A percentile compares a stretch with the other conserved stretches of the same genome.
These are phyloP conservation scores for Mythimna vitellina DNA, from an alignment of 2,888 invertebrate species.

Conservation along the genomic window DNA sequence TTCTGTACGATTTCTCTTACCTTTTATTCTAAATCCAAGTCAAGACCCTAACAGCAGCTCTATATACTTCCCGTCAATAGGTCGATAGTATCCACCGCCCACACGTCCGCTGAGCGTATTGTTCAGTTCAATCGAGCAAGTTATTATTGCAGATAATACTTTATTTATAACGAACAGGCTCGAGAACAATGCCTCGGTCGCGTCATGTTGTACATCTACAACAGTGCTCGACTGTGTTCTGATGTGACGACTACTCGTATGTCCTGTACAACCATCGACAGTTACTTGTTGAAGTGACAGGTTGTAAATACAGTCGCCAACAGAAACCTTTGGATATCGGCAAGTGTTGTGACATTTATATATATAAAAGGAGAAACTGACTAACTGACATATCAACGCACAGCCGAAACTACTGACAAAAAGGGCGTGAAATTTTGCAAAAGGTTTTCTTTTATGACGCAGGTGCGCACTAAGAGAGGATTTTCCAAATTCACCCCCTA, in stretches of 20 bases:
- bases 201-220: slow-evolving; percentile 53
- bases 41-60: slow-evolving; percentile 57
- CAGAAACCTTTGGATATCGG: slow-evolving; percentile 1
- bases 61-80: slow-evolving; percentile 63
- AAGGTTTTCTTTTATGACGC: no score
- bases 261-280: slow-evolving; percentile 24
- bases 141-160: slow-evolving; percentile 87
- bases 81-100: slow-evolving; percentile 81
- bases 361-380: no score
- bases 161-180: slow-evolving; percentile 80
- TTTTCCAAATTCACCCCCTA: no score
- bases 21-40: no score
- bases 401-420: no score
- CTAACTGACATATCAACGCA: no score
- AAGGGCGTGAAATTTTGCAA: no score
- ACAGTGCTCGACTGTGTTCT: slow-evolving; percentile 17
- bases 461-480: no score
- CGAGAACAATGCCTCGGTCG: slow-evolving; percentile 72
- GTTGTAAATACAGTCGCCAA: slow-evolving; percentile 20
- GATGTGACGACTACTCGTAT: slow-evolving; percentile 39
- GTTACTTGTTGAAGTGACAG: slow-evolving; percentile 18
- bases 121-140: slow-evolving; percentile 84
- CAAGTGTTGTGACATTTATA: not conserved
- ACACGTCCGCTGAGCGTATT: slow-evolving; percentile 81
- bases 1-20: no score